Conservation (phyloP, 2,888 invertebrate species). For the Ichneumoninae sp. region DNA sequence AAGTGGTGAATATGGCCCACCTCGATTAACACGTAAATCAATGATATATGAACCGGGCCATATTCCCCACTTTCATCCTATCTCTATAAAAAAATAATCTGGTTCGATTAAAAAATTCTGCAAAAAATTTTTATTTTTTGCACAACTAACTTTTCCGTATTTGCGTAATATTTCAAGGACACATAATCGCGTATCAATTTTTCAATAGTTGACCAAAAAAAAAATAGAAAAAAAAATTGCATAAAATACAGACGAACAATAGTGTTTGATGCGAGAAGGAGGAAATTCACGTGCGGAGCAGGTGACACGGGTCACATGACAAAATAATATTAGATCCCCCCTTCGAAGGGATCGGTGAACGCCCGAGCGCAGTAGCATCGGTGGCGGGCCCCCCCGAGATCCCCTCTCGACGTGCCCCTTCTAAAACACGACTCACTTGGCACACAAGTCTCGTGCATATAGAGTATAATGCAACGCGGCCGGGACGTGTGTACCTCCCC, state of each 20-base stretch:
- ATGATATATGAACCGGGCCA: too few species aligned
- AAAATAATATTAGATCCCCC: constrained; percentile 73
- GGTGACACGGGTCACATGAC: constrained; percentile 80
- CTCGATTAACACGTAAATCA: too few species aligned
- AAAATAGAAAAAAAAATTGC: constrained; percentile 31
- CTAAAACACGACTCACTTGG: constrained; percentile 82
- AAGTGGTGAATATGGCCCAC: too few species aligned
- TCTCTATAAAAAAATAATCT: too few species aligned
- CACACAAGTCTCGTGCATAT: constrained; percentile 80
- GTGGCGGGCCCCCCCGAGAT: constrained; percentile 50
- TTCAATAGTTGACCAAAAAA: background rate
- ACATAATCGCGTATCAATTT: background rate
- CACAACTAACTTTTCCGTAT: background rate
- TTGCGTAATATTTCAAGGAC: background rate
- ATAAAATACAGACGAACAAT: constrained; percentile 45
- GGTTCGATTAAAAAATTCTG: too few species aligned
- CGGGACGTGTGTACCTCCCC: constrained; percentile 72
- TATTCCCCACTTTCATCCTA: too few species aligned
- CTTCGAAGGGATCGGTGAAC: constrained; percentile 46
- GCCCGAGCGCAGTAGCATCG: constrained; percentile 46
- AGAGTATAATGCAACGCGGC: constrained; percentile 75
- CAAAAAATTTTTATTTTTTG: too few species aligned
- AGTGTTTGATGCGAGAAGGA: constrained; percentile 65
- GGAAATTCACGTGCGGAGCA: constrained; percentile 74
- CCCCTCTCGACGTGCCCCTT: constrained; percentile 65